Evolutionary conservation across 30 jellyfish, hydroid and myxozoan genomes (phyloP).

Genomic region (Hydra vulgaris): DNA sequence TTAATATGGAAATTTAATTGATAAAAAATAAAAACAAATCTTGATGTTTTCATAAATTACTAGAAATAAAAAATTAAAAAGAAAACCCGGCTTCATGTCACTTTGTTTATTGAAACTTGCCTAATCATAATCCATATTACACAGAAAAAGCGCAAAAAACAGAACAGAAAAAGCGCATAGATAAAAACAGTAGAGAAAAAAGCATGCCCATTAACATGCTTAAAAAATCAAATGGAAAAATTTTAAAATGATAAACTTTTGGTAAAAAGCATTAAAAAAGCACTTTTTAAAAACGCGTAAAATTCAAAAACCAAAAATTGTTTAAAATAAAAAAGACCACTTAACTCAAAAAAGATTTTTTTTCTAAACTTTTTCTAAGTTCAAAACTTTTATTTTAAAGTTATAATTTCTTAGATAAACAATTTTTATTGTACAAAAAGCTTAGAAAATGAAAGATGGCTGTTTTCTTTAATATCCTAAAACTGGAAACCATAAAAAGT

Average conservation of each 20-base stretch:
- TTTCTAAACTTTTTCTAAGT: background rate
- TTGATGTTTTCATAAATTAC: too few species aligned
- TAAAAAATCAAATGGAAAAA: background rate
- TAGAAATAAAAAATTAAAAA: too few species aligned
- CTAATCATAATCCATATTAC: background rate
- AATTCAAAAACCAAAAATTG: background rate
- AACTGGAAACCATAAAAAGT: background rate
- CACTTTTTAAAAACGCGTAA: background rate
- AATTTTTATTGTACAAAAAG: background rate
- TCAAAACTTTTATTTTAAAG: background rate
- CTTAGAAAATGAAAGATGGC: background rate
- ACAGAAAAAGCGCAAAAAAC: background rate
- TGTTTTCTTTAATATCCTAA: too few species aligned
- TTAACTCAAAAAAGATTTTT: background rate
- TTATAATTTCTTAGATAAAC: too few species aligned
- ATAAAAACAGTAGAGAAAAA: too few species aligned
- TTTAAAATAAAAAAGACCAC: background rate
- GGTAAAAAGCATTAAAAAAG: background rate
- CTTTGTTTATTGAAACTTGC: background rate
- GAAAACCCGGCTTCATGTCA: background rate
- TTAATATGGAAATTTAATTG: too few species aligned
- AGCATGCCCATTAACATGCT: background rate
- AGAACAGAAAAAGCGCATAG: background rate
- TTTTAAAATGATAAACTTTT: background rate
- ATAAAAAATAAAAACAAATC: too few species aligned